Evolutionary conservation across 30 jellyfish, hydroid and myxozoan genomes (phyloP).

Genomic region (Haliclystus octoradiatus): DNA sequence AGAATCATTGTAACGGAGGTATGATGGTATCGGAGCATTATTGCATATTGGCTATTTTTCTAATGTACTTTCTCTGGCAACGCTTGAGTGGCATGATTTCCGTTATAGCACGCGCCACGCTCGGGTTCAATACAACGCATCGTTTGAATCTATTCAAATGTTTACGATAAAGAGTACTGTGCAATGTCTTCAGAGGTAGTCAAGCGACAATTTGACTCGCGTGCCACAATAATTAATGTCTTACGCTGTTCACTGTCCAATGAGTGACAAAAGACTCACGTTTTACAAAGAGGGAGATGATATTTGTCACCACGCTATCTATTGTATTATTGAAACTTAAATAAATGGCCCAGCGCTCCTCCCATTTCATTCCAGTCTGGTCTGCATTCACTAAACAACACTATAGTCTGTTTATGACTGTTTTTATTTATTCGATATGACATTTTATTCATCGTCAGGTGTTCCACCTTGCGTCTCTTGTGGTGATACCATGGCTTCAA

Average conservation of each 20-base stretch:
- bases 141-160: background rate
- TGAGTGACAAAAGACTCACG: too few species aligned
- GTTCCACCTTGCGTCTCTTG: too few species aligned
- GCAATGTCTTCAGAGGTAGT: background rate
- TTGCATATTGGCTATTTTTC: too few species aligned
- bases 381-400: background rate
- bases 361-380: background rate
- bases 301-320: too few species aligned
- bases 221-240: background rate
- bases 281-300: background rate
- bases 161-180: background rate
- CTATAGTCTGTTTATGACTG: background rate
- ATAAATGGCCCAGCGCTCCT: background rate
- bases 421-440: too few species aligned
- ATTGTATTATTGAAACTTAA: too few species aligned
- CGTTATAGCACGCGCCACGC: slow-evolving; percentile 1
- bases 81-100: too few species aligned
- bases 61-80: too few species aligned
- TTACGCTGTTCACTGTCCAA: too few species aligned
- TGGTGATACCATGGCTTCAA: background rate
- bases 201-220: background rate
- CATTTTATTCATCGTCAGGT: too few species aligned
- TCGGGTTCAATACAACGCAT: background rate
- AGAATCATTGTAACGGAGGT: too few species aligned
- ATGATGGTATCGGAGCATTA: too few species aligned